phyloP scores from a whole-genome alignment of 2,113 vertebrate species.

The Callipepla californica region DNA sequence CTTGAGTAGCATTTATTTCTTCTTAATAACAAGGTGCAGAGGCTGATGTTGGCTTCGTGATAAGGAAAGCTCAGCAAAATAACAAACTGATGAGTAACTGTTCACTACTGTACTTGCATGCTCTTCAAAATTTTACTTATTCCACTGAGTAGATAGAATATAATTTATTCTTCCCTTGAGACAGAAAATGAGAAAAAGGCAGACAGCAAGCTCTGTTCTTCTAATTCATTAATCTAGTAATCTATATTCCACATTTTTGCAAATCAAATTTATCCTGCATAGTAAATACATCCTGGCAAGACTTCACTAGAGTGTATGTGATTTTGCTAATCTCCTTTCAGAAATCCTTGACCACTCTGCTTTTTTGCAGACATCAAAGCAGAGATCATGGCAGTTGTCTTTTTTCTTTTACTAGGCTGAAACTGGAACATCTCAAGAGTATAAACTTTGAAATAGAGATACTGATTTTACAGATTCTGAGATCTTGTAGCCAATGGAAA shows the following conservation, averaged over 20 bases:
- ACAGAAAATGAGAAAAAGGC: constrained; percentile 5
- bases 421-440: not conserved
- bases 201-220: constrained; percentile 29
- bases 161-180: constrained; percentile 19
- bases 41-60: not conserved
- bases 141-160: constrained; percentile 1
- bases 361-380: constrained; percentile 27
- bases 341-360: constrained; percentile 6
- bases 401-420: not conserved
- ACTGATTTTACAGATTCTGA: not conserved
- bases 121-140: constrained; percentile 38
- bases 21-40: not conserved
- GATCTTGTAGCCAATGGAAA: not conserved
- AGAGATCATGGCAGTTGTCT: not conserved
- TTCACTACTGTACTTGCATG: not conserved
- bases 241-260: constrained; percentile 44
- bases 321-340: constrained; percentile 33
- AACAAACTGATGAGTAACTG: not conserved
- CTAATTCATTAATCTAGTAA: constrained; percentile 37
- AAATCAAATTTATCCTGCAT: constrained; percentile 42
- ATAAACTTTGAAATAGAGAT: not conserved
- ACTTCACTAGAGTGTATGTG: constrained; percentile 7
- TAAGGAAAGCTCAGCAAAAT: not conserved
- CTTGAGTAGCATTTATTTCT: not conserved
- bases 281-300: constrained; percentile 23